Evolutionary conservation across 2,888 invertebrate species (phyloP), one percentile per base, ranked within the genome.

Genomic region (Mythimna loreyi): DNA sequence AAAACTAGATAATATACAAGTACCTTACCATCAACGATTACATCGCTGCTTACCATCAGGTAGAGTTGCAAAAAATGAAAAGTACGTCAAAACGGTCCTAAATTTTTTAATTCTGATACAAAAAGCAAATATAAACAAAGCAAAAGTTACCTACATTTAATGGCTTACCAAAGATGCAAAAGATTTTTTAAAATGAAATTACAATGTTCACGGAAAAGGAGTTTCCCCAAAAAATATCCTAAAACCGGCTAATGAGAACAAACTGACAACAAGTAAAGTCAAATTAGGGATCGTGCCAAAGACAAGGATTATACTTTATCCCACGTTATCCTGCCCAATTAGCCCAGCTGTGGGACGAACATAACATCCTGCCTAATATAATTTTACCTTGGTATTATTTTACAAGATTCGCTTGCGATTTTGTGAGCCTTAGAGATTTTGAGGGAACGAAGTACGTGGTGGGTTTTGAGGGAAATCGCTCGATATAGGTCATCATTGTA

Each of bases 271-370:
- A 66, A 53, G 53, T 78, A 53, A 65, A 72, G 56, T 78, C 40
- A 66, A 78, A 75, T 78, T 62, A 78, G 33, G 78, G 61, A 58
- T 40, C 50, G 16, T 47, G 11, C 30, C 58, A 59, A 62, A 72
- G 25, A 50, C 58, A 19, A 25, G 73, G 78, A 72, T 75, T 78
- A 72, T 66, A 50, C 72, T 50, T 78, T 45, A 75, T 72, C 53
- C 72, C 52, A 57, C 36, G 53, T 75, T 62, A 78, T 75, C 65
- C 50, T 25, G 47, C 55, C 72, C 65, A 75, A 75, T 75, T 78
- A 75, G 78, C 61, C 75, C 45, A 71, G 28, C 23, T 36, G 53
- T 78, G 53, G 49, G 64, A 45, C 28, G 36, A 36, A 53, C 57
- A 49, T 36, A 9, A 45, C 58, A 65, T 25, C 65, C 16, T 40